These are phyloP conservation scores for Unio pictorum DNA, from an alignment of 2,888 invertebrate species.

Conservation along the genomic window DNA sequence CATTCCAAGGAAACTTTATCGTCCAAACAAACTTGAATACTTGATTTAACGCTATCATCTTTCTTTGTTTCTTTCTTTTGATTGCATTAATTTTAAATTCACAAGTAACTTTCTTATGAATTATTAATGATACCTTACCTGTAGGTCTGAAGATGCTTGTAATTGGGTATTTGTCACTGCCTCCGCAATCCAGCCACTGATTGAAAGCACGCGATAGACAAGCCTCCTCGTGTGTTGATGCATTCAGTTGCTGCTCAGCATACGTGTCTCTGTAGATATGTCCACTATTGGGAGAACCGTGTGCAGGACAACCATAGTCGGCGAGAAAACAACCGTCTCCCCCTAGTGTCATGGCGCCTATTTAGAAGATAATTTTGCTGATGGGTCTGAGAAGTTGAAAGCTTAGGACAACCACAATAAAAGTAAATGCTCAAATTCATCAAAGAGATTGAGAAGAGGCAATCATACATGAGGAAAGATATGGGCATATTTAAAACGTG, in stretches of 20 bases:
- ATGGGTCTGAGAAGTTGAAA: too few species aligned
- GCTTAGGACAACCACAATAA: background rate
- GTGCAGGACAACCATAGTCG: slow-evolving; percentile 39
- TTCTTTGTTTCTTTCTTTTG: too few species aligned
- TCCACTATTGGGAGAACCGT: slow-evolving; percentile 20
- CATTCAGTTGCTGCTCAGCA: slow-evolving; percentile 30
- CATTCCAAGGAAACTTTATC: too few species aligned
- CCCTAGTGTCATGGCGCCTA: slow-evolving; percentile 44
- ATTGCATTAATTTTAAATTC: too few species aligned
- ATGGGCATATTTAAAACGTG: too few species aligned
- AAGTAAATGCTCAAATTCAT: background rate
- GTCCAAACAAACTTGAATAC: too few species aligned
- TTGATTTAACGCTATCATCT: too few species aligned
- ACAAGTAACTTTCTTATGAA: too few species aligned
- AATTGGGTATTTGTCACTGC: slow-evolving; percentile 23
- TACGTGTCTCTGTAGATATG: slow-evolving; percentile 28
- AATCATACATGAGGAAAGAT: too few species aligned
- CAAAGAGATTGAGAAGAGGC: background rate
- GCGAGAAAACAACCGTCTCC: slow-evolving; percentile 45
- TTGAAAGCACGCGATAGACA: slow-evolving; percentile 37
- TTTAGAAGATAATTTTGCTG: too few species aligned
- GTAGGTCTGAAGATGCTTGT: slow-evolving; percentile 48
- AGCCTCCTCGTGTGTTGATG: slow-evolving; percentile 17
- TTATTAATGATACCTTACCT: slow-evolving; percentile 20
- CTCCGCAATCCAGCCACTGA: slow-evolving; percentile 43